Evolutionary conservation across 2,113 vertebrate species (phyloP), one percentile per base, ranked within the genome.

Genomic region (Trichomycterus rosablanca): DNA sequence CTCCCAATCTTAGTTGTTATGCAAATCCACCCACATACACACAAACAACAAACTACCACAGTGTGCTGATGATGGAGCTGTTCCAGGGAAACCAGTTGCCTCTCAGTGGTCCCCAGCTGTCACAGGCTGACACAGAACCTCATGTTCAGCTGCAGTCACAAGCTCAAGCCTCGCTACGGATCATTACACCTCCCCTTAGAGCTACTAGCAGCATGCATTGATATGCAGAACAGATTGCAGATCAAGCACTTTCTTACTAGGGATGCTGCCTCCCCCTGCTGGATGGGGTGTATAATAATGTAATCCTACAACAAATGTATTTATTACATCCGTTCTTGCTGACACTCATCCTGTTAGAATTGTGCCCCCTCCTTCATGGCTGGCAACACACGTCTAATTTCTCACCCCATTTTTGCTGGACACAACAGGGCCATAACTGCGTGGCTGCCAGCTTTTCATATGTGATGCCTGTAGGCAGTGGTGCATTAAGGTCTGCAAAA

Each of bases 161-260:
- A 42, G 79, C 74, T 79, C 79, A 83, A 84, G 84, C 83, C 84
- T 74, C 35, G 55, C 83, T 84, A 87, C 82, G 82, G 87, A 87
- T 90, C 83, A 83, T 89, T 79, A 81, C 75, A 22, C 49, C 43
- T 34, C 44, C 8, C 14, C 35, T 10, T 14, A 15, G 57, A 42
- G 51, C 66, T 11, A 15, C 24, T 40, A 22, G 52, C 56, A 56
- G 46, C 4, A 35, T 34, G 22, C 67, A 50, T 49, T 74, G 54
- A 63, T 63, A 67, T 70, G 59, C 65, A 40, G 55, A 70, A 52
- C 67, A 69, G 62, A 70, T 70, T 63, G 53, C 37, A 42, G 26
- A 16, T 30, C 34, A 66, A 67, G 52, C 64, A 54, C 46, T 48
- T 64, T 34, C 20, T 24, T 78, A 54, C 52, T 57, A 60, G 57